A percentile compares a stretch with the other conserved stretches of the same genome.
These are phyloP conservation scores for Andrena haemorrhoa DNA, from an alignment of 2,888 invertebrate genomes.

Conservation along the genomic window DNA sequence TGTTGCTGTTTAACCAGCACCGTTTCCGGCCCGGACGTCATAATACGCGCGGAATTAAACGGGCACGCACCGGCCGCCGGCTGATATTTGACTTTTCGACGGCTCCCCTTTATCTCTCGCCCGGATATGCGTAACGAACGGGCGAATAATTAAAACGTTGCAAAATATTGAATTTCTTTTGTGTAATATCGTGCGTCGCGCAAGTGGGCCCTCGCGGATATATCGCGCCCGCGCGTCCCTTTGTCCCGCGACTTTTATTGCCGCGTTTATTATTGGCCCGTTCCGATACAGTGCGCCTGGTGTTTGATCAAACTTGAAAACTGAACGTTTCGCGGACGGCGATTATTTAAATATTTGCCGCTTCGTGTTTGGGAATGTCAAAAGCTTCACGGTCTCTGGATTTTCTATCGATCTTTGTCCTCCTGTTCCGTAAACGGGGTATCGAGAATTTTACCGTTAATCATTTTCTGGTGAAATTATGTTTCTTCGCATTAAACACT, in stretches of 20 bases:
- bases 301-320: background rate
- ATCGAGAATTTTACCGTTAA: too few species aligned
- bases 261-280: background rate
- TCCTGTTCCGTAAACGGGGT: background rate
- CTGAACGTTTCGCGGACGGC: background rate
- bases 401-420: background rate
- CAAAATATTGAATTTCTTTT: slow-evolving; percentile 11
- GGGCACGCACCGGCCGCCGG: background rate
- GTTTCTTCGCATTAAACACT: too few species aligned
- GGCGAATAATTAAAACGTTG: background rate
- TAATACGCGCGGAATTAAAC: slow-evolving; percentile 18
- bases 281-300: background rate
- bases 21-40: background rate
- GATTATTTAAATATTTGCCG: background rate
- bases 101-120: slow-evolving; percentile 2
- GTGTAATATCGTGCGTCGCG: background rate
- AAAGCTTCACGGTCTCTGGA: background rate
- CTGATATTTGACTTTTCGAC: slow-evolving; percentile 6
- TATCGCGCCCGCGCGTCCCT: background rate
- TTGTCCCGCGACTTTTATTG: background rate
- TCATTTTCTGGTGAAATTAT: too few species aligned
- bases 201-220: background rate
- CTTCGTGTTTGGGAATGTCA: background rate
- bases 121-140: slow-evolving; percentile 10
- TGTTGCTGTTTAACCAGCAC: slow-evolving; percentile 10